Evolutionary conservation across 2,888 invertebrate species (phyloP).

Genomic region (Oxyscelio sp.): DNA sequence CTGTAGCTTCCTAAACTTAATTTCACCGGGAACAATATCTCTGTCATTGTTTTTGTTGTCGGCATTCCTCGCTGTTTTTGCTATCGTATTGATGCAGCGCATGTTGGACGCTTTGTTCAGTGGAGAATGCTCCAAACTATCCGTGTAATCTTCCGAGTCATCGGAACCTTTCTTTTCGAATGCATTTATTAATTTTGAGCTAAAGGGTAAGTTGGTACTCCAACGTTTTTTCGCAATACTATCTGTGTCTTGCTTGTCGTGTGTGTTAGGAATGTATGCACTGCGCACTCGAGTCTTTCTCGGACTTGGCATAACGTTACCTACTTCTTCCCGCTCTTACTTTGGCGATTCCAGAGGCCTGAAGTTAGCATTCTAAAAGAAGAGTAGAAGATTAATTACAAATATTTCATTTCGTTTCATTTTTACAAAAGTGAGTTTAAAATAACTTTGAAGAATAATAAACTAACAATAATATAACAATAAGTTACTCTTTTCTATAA

Average conservation of each 20-base stretch:
- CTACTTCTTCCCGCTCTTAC: constrained; percentile 70
- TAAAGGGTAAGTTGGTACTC: constrained; percentile 91
- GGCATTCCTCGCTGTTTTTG: constrained; percentile 67
- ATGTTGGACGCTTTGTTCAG: constrained; percentile 77
- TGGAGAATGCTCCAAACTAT: constrained; percentile 92
- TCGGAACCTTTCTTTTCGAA: constrained; percentile 92
- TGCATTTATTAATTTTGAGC: constrained; percentile 92
- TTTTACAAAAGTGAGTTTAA: too few species aligned
- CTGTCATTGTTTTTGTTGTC: constrained; percentile 78
- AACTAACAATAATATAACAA: too few species aligned
- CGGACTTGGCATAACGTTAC: constrained; percentile 81
- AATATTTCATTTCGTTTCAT: too few species aligned
- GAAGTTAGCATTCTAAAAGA: constrained; percentile 74
- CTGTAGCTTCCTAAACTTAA: constrained; percentile 93
- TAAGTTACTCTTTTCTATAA: too few species aligned
- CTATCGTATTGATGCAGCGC: neutral
- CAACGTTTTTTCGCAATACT: constrained; percentile 91
- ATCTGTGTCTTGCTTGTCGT: constrained; percentile 89
- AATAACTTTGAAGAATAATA: too few species aligned
- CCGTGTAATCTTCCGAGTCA: constrained; percentile 92
- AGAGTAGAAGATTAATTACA: neutral
- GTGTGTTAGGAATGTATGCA: constrained; percentile 90
- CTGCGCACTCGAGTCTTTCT: constrained; percentile 92
- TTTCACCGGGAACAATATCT: constrained; percentile 89
- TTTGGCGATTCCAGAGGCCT: constrained; percentile 76